Base-by-base conservation (phyloP, 2,888 invertebrate species). In the Hirudinaria manillensis region DNA sequence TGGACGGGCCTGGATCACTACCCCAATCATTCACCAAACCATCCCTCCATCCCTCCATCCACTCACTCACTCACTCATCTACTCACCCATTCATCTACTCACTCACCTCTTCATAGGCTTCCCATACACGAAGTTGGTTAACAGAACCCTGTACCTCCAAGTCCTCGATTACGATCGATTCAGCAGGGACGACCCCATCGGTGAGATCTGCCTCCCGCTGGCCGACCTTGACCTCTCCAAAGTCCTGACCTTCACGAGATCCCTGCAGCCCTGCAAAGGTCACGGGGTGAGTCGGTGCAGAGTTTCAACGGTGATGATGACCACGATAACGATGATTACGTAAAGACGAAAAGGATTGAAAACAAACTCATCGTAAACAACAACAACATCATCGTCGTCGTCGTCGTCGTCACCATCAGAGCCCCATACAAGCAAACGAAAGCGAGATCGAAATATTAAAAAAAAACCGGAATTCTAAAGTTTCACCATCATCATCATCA, bases 231-330 rank as follows among this genome's bases (percentile, higher is more conserved):
- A 85, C 79, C 80, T 85, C 76, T 82, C 83, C n/a, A 73, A 76
- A 67, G 81, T 81, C 34, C 82, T 82, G 21, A 81, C 82, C n/a
- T 80, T 81, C 78, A 85, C 84, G 83, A 82, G 81, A 76, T 81
- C 80, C 75, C 79, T 85, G 66, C 82, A 83, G 79, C 84, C 84
- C 24, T 84, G 84, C 80, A 84, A 84, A 79, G 83, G 84, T 75
- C 82, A 82, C 74, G 80, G 83, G 80, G 84, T 84, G 78, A 80
- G 83, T 77, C 10, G 1, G 13, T 24, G 36, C 19, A 3, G 24
- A 61, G n/a, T 68, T 13, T 34, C 36, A n/a, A 2, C 34, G 32
- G 36, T 68, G 68, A 36, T 36, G 68, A 36, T 68, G 68, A 36
- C 36, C 7, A 24, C 24, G 66, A 24, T 65, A 24, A 29, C 4